phyloP scores from a whole-genome alignment of 2,113 vertebrate species.

The Sus scrofa region T2T-Sscrofa CM000829.6:66030001-66030500 shows the following conservation, averaged over 20 bases:
- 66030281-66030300: rapidly evolving
- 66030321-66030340: rapidly evolving
- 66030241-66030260: not conserved
- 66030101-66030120: not conserved
- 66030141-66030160: not conserved
- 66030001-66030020: not conserved
- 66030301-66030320: not conserved
- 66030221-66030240: not conserved
- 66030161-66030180: not conserved
- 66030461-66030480: not conserved
- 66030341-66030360: rapidly evolving
- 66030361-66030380: not conserved
- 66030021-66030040: not conserved
- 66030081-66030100: not conserved
- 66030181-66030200: not conserved
- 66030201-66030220: too few relatives aligned
- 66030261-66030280: not conserved
- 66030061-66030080: not conserved
- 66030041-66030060: not conserved
- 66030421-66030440: not conserved
- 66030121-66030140: too few relatives aligned
- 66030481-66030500: not conserved
- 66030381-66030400: too few relatives aligned
- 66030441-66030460: too few relatives aligned
- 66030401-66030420: not conserved